Conservation (phyloP, 2,797 vertebrate genomes). For the Acestrorhynchus altus region DNA sequence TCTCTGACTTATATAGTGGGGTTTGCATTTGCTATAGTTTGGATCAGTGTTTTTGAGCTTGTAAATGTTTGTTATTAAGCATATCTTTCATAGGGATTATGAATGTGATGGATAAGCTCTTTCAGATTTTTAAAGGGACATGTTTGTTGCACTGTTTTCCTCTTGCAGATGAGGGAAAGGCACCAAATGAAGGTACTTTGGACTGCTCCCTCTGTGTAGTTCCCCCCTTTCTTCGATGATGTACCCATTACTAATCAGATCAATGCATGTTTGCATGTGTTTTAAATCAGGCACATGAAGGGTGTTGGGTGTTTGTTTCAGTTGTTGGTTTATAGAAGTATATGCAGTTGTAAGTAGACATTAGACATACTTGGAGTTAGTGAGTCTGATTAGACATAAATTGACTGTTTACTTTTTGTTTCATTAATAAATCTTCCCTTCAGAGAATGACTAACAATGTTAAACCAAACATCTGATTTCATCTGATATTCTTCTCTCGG, state of each 20-base stretch:
- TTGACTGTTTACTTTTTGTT: slow-evolving; percentile 21
- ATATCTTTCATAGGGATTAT: neutral
- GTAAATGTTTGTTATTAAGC: neutral
- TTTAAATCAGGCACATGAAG: slow-evolving; percentile 57
- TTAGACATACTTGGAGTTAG: neutral
- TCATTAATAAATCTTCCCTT: slow-evolving; percentile 56
- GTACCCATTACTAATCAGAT: slow-evolving; percentile 74
- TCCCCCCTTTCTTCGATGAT: slow-evolving; percentile 61
- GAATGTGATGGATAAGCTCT: slow-evolving; percentile 3
- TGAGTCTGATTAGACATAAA: neutral
- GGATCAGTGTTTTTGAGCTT: neutral
- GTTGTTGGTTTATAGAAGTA: neutral
- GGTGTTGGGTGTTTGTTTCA: neutral
- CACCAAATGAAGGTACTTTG: slow-evolving; percentile 82
- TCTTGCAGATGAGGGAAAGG: slow-evolving; percentile 84
- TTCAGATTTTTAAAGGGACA: slow-evolving; percentile 63
- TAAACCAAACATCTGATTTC: slow-evolving; percentile 57
- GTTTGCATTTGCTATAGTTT: no score
- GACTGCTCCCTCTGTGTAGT: slow-evolving; percentile 50
- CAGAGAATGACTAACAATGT: slow-evolving; percentile 52
- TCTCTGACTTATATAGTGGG: no score
- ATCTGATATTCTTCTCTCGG: slow-evolving; percentile 39
- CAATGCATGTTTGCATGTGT: slow-evolving; percentile 80
- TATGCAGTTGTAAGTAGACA: neutral
- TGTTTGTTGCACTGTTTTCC: slow-evolving; percentile 75